Conservation (phyloP, 2,113 vertebrate genomes). For the Pungitius pungitius region DNA sequence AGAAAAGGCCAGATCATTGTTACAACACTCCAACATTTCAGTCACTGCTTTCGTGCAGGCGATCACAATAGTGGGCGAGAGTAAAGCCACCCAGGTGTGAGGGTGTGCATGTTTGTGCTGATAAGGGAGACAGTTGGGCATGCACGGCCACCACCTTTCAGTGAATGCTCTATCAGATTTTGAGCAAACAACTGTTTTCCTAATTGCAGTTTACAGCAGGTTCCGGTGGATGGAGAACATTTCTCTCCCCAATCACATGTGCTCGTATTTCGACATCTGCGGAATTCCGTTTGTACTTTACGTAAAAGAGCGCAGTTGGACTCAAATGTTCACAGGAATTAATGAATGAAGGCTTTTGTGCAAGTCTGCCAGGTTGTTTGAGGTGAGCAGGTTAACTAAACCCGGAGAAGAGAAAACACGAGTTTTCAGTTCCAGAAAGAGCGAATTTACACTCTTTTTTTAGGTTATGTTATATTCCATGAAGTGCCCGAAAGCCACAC, state of each 20-base stretch:
- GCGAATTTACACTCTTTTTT: too few species aligned
- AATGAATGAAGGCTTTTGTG: background rate
- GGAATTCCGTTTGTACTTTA: background rate
- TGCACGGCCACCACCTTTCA: background rate
- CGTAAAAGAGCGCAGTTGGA: too few species aligned
- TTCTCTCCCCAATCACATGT: background rate
- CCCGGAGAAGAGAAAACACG: too few species aligned
- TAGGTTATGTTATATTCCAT: too few species aligned
- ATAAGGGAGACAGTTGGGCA: slow-evolving; percentile 6
- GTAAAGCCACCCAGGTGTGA: background rate
- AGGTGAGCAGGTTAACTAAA: too few species aligned
- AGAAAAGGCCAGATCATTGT: background rate
- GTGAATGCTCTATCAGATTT: background rate
- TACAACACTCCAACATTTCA: background rate
- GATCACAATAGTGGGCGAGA: background rate
- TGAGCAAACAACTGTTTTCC: background rate
- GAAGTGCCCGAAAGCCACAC: too few species aligned
- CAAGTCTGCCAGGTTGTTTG: background rate
- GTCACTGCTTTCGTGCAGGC: background rate
- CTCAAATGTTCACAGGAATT: too few species aligned
- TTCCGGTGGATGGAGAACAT: background rate
- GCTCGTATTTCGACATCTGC: background rate
- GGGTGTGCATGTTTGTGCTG: background rate
- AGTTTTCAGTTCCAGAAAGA: too few species aligned
- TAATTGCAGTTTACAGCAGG: background rate